Evolutionary conservation across 2,797 vertebrate species (phyloP), one percentile per base, ranked within the genome.

Genomic region (Amazona ochrocephala): DNA sequence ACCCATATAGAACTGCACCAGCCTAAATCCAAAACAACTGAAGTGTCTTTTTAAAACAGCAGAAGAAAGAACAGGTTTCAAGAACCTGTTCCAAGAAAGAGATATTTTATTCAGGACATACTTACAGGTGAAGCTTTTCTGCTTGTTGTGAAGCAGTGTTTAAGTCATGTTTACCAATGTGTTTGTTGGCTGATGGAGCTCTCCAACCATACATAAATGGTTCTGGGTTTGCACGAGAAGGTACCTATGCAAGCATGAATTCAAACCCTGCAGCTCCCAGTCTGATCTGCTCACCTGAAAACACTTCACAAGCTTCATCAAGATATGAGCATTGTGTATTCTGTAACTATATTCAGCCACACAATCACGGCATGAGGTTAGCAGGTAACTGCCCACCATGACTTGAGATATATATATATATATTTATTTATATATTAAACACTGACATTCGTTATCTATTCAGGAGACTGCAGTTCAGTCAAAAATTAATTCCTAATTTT

Each of bases 401-500:
- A 58, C 23, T 7, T 58, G 13, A 58, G 9, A n/a, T 16, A 34
- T 58, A 23, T 16, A 34, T 34, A 7, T 23, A 22, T 58, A 34
- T 54, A 21, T 54, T 34, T 54, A 8, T n/a, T 14, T 56, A 15
- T 10, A 10, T 16, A 34, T 58, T 58, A 58, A 58, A 58, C 22
- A 58, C 22, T 15, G n/a, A 34, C 9, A 23, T 7, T 54, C 23
- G 54, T 58, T 58, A 58, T 34, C 22, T 58, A 58, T 58, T 34
- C 56, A 58, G n/a, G 13, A 21, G 56, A 34, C 23, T 16, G 56
- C n/a, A 58, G 56, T 58, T 34, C 56, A 58, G n/a, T 23, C n/a
- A 34, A 58, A 34, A 58, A 89, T 72, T 76, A 87, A 82, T 85
- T 87, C 75, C 87, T 73, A 89, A 89, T 89, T 91, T 82, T 91